Evolutionary conservation across 2,888 invertebrate genomes (phyloP), one percentile per base, ranked within the genome.

Genomic region (Heliconius ismenius): DNA sequence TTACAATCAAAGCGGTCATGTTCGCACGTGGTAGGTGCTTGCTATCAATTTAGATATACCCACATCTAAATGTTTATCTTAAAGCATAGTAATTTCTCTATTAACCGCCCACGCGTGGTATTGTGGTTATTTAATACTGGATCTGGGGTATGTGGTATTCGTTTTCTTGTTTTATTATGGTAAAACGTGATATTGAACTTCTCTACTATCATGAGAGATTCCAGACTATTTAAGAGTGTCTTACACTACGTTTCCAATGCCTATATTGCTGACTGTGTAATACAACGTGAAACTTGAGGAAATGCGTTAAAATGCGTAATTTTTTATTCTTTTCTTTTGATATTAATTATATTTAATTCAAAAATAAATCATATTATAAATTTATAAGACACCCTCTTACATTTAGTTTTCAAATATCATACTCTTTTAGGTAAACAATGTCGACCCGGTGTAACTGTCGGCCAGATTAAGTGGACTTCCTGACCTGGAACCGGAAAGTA

Each of bases 1-100:
- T 94, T 93, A 92, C 94, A 93, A 94, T 94, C 94, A 94, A 93
- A 92, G 91, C 89, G 85, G 87, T 87, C 92, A 88, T 90, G 92
- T 92, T 88, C 88, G 91, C 92, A 91, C 92, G 92, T 92, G 92
- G 90, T 84, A 0, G 89, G 90, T 84, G 88, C 89, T 62, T 87
- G 87, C 90, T 92, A 93, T 92, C 92, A 91, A 92, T 90, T 92
- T 91, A 90, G 87, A 87, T 86, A 85, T 85, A 84, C 62, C 62
- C 13, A 62, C 82, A 83, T 80, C 84, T 85, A 85, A 87, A 85
- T 87, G 86, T 87, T 90, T 90, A 89, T 90, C 91, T 91, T 91
- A 90, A 90, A 86, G 85, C 81, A 82, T 84, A 89, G 92, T 93
- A 92, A 93, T 92, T 91, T 92, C 92, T 92, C 91, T 92, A 93